Base-by-base conservation (phyloP, 2,888 invertebrate species). In the Ormyrus labotus region DNA sequence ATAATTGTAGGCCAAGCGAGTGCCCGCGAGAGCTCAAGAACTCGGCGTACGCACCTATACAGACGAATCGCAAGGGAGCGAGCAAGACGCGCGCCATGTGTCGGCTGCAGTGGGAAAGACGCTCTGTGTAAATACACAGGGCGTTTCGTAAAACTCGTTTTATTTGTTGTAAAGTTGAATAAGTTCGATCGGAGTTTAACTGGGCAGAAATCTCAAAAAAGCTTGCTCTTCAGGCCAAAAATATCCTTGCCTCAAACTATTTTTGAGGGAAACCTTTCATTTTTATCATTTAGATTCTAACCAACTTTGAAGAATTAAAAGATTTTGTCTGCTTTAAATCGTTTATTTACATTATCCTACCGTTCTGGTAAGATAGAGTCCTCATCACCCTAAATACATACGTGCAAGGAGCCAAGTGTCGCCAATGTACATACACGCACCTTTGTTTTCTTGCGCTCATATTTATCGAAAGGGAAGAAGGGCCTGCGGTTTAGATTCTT, bases 401-500 rank as follows among this genome's bases (percentile, higher is more conserved):
- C 11, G 45, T 51, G 5, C 63, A n/a, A 55, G 47, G 8, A 34
- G 63, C 13, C 5, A 48, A 60, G 50, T n/a, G 7, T n/a, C 6
- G 47, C 55, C n/a, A 13, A 50, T 60, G 50, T 5, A 13, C 10
- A 58, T 7, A 51, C 64, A 47, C 67, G 48, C 67, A 65, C 63
- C 74, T 63, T 79, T 79, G 74, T 74, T 64, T 74, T 79, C 74
- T 64, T 48, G 69, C n/a, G 58, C 68, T 73, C 61, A 34, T 77
- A 69, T 13, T 85, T 85, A 87, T 87, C 86, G 85, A 53, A 48
- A 68, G 73, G 67, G 58, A 63, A 13, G 58, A 60, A 61, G 19
- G 50, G 64, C 8, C 81, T 86, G 84, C 84, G 86, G 88, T 88
- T 89, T 88, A 88, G 89, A 88, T 88, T 88, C 88, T 83, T 83